Evolutionary conservation across 2,113 vertebrate species (phyloP), one percentile per base, ranked within the genome.

Genomic region (Nibea albiflora): DNA sequence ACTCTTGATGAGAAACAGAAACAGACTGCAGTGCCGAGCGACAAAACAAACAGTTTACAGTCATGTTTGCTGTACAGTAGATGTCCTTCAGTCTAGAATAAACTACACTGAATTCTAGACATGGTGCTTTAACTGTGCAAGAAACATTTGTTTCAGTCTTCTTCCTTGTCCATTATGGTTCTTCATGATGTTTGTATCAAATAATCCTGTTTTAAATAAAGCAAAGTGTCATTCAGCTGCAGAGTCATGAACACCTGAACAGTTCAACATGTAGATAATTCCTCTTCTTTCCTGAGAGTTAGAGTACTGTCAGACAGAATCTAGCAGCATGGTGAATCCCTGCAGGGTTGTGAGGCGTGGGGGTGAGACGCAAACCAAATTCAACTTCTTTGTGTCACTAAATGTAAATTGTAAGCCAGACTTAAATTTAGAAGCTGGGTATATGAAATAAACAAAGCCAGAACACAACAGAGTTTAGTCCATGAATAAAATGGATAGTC

Each of bases 141-240:
- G 28, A 67, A 44, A 26, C 9, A 1, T 65, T 68, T 24, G 53
- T 52, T 58, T 66, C 35, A 71, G 49, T 49, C 15, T 35, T 52
- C 39, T 42, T 24, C 67, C 6, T 24, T 9, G 11, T 71, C 68
- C 11, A 12, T 61, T 24, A 28, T 56, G 39, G 5, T 53, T 63
- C 52, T 76, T 70, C 60, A 58, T 62, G 16, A 56, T 75, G 42
- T 90, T 70, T 91, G 84, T 84, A 89, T 31, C 56, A 66, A 85
- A 78, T 77, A 57, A 69, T 66, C 67, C 20, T 73, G 83, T 89
- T 87, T 78, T 66, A 17, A 92, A 90, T 90, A 87, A 90, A 91
- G 83, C 67, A 76, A 82, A 75, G 57, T 67, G 5, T 85, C 49
- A 71, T 84, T 58, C 76, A 88, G 68, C 80, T 49, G 68, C 49